Conservation (phyloP, 2,888 invertebrate genomes). For the Tipula lateralis region DNA sequence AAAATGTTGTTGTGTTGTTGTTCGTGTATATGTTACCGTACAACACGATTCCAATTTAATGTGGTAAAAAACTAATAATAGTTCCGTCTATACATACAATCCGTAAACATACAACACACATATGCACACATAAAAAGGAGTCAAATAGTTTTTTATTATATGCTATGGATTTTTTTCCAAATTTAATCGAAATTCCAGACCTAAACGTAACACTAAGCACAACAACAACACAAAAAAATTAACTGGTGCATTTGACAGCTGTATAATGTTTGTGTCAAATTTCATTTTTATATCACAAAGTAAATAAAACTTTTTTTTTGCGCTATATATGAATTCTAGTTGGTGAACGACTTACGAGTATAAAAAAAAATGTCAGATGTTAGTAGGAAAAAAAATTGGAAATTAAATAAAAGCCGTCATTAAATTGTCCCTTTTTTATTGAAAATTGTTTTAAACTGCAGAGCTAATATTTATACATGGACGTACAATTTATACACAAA, state of each 20-base stretch:
- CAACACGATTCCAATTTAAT: background rate
- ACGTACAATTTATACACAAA: background rate
- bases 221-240: background rate
- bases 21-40: background rate
- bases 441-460: background rate
- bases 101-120: background rate
- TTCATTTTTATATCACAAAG: background rate
- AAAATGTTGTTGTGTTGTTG: background rate
- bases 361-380: background rate
- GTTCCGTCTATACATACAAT: background rate
- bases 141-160: background rate
- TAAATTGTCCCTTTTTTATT: constrained; percentile 4
- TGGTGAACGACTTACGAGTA: background rate
- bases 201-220: background rate
- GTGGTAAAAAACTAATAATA: background rate
- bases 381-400: background rate
- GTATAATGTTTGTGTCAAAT: constrained; percentile 4
- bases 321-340: background rate
- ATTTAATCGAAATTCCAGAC: background rate
- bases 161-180: background rate
- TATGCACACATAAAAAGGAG: background rate
- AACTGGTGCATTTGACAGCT: constrained; percentile 19
- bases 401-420: background rate
- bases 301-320: background rate
- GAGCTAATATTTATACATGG: background rate